Evolutionary conservation across 2,797 vertebrate genomes (phyloP), one percentile per base, ranked within the genome.

Genomic region (Pangasius macronema): DNA sequence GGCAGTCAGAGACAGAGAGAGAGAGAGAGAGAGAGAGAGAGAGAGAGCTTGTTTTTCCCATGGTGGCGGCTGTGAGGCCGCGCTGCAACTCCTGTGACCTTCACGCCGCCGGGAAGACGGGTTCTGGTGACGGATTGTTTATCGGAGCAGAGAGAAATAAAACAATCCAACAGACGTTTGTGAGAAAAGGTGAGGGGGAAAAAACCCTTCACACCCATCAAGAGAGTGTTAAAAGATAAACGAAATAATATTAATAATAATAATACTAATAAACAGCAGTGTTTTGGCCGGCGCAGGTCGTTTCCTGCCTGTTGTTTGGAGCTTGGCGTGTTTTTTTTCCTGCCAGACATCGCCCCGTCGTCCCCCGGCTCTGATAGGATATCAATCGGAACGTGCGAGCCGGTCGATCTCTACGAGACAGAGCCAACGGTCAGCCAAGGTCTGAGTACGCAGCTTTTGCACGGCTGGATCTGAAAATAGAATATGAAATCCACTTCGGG

Each of bases 321-420:
- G 70, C 42, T 51, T 46, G 10, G 36, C 24, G 36, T 85, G 55
- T 85, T 55, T 16, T 55, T 9, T 55, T 77, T 77, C 72, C 57
- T 30, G 77, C 67, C 89, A 90, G 87, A 88, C 85, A 85, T 49
- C 33, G 46, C 46, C 85, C 46, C 81, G 59, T 80, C 33, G 67
- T 82, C 87, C 86, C 88, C 89, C 59, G 86, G 88, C 89, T 85
- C 87, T 87, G 85, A 89, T 73, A 86, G 85, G 88, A 90, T 89
- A 91, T 90, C 88, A 83, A 90, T 89, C 73, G 59, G 55, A 86
- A 88, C 88, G 84, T 90, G 85, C 39, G 77, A 89, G 82, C 51
- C 77, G n/a, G 86, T 90, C 88, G 77, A 91, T 90, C 84, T 70
- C 88, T 86, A 82, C 27, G 89, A 90, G 88, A 88, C 85, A 77